Evolutionary conservation across 2,888 invertebrate genomes (phyloP).

Genomic region (Epinotia ramella): DNA sequence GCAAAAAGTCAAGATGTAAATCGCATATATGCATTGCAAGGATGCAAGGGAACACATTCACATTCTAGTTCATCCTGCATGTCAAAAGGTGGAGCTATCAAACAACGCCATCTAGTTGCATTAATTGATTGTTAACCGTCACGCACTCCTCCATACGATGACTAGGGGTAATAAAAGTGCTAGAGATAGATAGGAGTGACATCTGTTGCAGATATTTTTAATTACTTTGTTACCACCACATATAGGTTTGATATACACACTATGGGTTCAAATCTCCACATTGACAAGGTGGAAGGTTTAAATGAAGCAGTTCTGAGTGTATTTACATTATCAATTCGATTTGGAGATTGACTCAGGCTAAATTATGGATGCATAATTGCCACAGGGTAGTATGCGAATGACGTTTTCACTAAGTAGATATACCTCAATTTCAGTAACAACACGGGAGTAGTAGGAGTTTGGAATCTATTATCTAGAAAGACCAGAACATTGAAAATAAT

Average conservation of each 20-base stretch:
- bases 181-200: conserved; percentile 10
- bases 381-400: not conserved
- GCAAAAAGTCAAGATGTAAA: not conserved
- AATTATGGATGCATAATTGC: not conserved
- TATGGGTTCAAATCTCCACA: not conserved
- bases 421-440: not conserved
- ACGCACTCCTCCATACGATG: not conserved
- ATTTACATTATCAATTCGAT: not conserved
- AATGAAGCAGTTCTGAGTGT: not conserved
- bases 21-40: not conserved
- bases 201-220: conserved; percentile 7
- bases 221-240: conserved; percentile 4
- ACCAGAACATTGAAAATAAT: conserved; percentile 1
- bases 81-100: conserved; percentile 13
- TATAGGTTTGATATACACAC: not conserved
- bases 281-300: not conserved
- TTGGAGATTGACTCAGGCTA: not conserved
- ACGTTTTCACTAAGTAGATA: not conserved
- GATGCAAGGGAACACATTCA: not conserved
- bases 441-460: not conserved
- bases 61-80: not conserved
- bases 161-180: not conserved
- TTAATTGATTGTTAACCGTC: not conserved
- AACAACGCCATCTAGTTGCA: conserved; percentile 27
- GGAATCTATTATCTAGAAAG: no score